Base-by-base conservation (phyloP, 2,888 invertebrate genomes). In the Plemyria rubiginata region DNA sequence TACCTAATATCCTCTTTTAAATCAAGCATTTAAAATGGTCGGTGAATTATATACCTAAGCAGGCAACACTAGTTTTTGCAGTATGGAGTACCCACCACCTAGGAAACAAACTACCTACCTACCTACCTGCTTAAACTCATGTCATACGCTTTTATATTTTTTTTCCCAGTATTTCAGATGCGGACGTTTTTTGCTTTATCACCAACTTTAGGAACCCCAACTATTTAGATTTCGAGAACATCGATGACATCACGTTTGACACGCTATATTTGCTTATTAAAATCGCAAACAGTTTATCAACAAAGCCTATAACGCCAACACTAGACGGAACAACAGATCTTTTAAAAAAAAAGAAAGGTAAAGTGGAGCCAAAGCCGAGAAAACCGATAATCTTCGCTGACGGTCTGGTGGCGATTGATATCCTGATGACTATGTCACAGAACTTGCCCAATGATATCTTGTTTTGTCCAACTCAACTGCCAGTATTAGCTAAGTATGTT, bases 181-280 rank as follows among this genome's bases (percentile, higher is more conserved):
- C 85, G 1, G 90, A 90, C 63, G 79, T 92, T 13, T 88, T 90
- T 74, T 87, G 87, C 66, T 80, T 89, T 58, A 74, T 87, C 49
- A 83, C 87, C 3, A 83, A 84, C 67, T 87, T 90, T 54, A 55
- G 67, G 41, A 88, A 90, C 72, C 90, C 90, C 0, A 87, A 89
- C 61, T 62, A 58, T 12, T 71, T 89, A 16, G 80, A 85, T 56
- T 78, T 81, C 41, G 63, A 75, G 7, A 72, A 78, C 7, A 70
- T 78, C 32, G 75, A 81, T 28, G 77, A 80, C 52, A 79, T 81
- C 4, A 75, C 81, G 40, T 87, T 87, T 61, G 87, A 90, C 67
- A 78, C 78, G 38, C 70, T 90, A 32, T 86, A 89, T 67, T 75
- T 87, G 57, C 76, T 87, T 15, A 79, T 86, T 13, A 90, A 89